Base-by-base conservation (phyloP, 2,888 invertebrate genomes). In the Anarsia innoxiella region DNA sequence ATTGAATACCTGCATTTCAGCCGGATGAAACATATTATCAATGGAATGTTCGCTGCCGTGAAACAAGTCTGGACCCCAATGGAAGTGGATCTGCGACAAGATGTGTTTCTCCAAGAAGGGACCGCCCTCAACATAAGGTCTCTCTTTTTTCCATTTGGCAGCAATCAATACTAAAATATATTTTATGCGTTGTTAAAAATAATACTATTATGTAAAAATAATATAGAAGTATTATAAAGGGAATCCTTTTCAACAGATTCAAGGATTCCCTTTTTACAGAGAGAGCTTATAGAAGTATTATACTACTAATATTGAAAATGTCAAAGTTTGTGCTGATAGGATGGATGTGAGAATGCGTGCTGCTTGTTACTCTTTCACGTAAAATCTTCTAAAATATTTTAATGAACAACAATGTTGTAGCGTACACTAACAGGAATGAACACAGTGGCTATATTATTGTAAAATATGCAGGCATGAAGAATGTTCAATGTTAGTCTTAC, bases 1-100 rank as follows among this genome's bases (percentile, higher is more conserved):
- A n/a, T n/a, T n/a, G n/a, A n/a, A n/a, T n/a, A 82, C 83, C 63
- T 91, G 91, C 84, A 91, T 86, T 80, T 91, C 91, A 30, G 86
- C 86, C 0, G 90, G 88, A 51, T 86, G 75, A 15, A 67, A 74
- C 38, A 62, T 57, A 23, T 64, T 58, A 43, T 91, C 89, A 0
- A 90, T 68, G 0, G 86, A 79, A 49, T 92, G 91, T 26, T 90
- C 91, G 40, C 90, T 90, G 1, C 91, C 91, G 43, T 86, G 82
- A 70, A 85, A 83, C 59, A 88, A 83, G 41, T 85, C 73, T 0
- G 68, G 52, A 1, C 91, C 90, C 91, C 91, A 91, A 56, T 91
- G 91, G 53, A 91, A 89, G 62, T 91, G 91, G 23, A 90, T 68
- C 61, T 91, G 90, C 0, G 90, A 88, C 34, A 91, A 80, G 0